These are phyloP conservation scores for Hylaeus anthracinus DNA, from an alignment of 1,140 invertebrate species.

Conservation along the genomic window DNA sequence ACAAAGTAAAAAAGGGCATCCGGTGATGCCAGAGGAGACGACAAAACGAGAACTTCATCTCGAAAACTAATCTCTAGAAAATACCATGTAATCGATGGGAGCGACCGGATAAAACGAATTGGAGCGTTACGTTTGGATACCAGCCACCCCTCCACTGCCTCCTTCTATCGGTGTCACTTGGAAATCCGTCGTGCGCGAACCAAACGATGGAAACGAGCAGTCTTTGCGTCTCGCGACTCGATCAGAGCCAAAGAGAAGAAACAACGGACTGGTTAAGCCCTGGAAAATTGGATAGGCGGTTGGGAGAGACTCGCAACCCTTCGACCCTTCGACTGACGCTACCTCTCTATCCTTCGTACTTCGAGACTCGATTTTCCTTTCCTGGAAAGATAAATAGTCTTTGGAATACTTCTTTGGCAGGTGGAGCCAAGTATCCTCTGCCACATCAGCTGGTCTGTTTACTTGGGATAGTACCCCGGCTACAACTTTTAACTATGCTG, in stretches of 20 bases:
- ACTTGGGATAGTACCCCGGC: too few species aligned
- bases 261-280: slow-evolving; percentile 70
- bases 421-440: too few species aligned
- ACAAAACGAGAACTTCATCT: slow-evolving; percentile 3
- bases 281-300: slow-evolving; percentile 76
- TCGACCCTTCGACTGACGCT: slow-evolving; percentile 1
- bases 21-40: background rate
- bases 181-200: slow-evolving; percentile 15
- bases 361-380: background rate
- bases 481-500: too few species aligned
- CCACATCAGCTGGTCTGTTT: too few species aligned
- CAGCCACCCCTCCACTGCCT: too few species aligned
- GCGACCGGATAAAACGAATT: slow-evolving; percentile 25
- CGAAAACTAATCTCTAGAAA: slow-evolving; percentile 37
- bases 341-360: slow-evolving; percentile 1
- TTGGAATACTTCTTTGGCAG: too few species aligned
- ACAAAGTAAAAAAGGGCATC: background rate
- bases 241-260: slow-evolving; percentile 49
- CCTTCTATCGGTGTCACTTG: background rate
- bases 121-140: slow-evolving; percentile 14
- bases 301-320: slow-evolving; percentile 48
- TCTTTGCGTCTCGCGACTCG: slow-evolving; percentile 55
- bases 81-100: slow-evolving; percentile 38
- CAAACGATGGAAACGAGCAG: slow-evolving; percentile 33
- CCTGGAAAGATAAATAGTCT: background rate